Base-by-base conservation (phyloP, 53 echinoderm and acorn worm genomes). In the Stichopus horrens region DNA sequence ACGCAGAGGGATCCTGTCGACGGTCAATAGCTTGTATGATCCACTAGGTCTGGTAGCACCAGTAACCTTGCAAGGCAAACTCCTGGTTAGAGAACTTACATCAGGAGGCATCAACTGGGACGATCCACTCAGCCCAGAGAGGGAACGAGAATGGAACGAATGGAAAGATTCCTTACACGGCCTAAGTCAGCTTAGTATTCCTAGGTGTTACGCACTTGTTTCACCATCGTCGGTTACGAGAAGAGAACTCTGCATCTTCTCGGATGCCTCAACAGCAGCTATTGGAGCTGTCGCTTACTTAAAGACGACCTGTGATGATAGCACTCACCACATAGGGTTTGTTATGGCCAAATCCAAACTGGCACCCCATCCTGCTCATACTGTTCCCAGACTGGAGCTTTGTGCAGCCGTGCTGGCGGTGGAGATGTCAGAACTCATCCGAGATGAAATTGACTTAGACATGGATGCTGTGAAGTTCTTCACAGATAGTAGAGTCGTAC, bases 1-100 rank as follows among this genome's bases (percentile, higher is more conserved):
- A 59, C 83, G 76, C 23, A 75, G 89, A 83, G 92, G 92, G 14
- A 86, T 92, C 20, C 57, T 92, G 59, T 88, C 89, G 18, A 86
- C 52, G n/a, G 89, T 92, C 90, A 92, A 92, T 58, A 87, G 91
- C 23, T 77, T 91, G 51, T 90, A 86, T 87, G 90, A 86, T 86
- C 86, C 90, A 7, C 86, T 92, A 16, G 92, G 92, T 66, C 89
- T 92, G 68, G 59, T 86, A 52, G 84, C 92, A 55, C 92, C 92
- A 8, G 88, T 89, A 54, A 91, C 81, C 66, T 19, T 91, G 13
- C 83, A 91, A 88, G 88, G 88, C 3, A 92, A 83, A 56, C 65
- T 85, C n/a, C 92, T 90, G 10, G 79, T 92, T 65, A 86, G 82
- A 21, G 88, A 91, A 37, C 90, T 92, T 90, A 90, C 53, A 8